Conservation (phyloP, 2,797 vertebrate species). For the Perodicticus potto region DNA sequence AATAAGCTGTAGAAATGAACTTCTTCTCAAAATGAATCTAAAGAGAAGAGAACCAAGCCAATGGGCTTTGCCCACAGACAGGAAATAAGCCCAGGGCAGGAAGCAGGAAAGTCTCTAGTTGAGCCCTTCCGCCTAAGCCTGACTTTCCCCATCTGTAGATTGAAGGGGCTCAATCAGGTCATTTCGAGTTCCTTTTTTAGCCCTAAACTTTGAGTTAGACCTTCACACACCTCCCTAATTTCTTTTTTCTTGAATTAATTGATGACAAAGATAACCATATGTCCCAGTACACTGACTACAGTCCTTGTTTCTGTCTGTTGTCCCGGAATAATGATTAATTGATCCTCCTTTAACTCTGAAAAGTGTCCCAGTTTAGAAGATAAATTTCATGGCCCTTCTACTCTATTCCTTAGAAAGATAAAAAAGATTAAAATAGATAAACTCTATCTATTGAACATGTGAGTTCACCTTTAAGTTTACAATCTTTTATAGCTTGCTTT, state of each 20-base stretch:
- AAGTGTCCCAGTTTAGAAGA: not conserved
- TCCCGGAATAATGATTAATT: not conserved
- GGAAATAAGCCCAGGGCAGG: not conserved
- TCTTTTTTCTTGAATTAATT: not conserved
- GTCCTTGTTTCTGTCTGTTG: not conserved
- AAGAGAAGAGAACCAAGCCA: not conserved
- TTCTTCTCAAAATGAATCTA: not conserved
- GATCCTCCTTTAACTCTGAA: not conserved
- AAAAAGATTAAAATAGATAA: not conserved
- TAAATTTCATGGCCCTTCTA: not conserved
- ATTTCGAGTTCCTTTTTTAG: not conserved
- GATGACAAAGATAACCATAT: not conserved
- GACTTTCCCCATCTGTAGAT: not conserved
- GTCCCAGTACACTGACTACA: not conserved
- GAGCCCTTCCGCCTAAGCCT: not conserved
- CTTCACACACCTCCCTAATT: not conserved
- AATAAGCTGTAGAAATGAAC: conserved; percentile 5
- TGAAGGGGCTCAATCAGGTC: not conserved
- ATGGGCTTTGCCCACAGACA: not conserved
- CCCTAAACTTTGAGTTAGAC: not conserved
- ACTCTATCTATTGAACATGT: not conserved
- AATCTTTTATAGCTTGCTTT: not conserved
- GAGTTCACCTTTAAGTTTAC: conserved; percentile 32
- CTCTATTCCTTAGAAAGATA: not conserved
- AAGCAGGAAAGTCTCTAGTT: too few relatives aligned